Evolutionary conservation across 2,888 invertebrate genomes (phyloP), one percentile per base, ranked within the genome.

Genomic region (Uloborus plumipes): DNA sequence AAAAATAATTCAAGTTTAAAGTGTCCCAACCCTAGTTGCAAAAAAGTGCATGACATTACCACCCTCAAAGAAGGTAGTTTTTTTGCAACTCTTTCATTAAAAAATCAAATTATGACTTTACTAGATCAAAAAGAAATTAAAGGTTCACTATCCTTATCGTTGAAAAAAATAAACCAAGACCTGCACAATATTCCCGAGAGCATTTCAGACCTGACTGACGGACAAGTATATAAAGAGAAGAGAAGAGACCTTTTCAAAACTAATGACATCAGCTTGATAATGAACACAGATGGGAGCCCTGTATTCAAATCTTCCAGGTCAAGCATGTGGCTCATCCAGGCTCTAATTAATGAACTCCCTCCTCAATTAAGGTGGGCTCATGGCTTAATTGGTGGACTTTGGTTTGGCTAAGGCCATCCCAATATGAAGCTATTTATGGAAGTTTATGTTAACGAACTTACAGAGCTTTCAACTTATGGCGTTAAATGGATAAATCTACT

Each of bases 321-420:
- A 9, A 59, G 47, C n/a, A 58, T 71, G 47, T 55, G 70, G 58
- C 70, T 47, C 4, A 58, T 71, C 13, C 70, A 71, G 20, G 53
- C 47, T 16, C 58, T n/a, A n/a, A n/a, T n/a, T n/a, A n/a, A n/a
- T n/a, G n/a, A n/a, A n/a, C n/a, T n/a, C n/a, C n/a, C n/a, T 71
- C 59, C 59, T 39, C 16, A 26, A 15, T 39, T 71, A 22, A 53
- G 70, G 58, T 65, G 47, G 65, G 20, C 49, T 14, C 65, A 65
- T 39, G 18, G 47, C 7, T 47, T 65, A 16, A n/a, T 65, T 50
- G 51, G 53, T 18, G 69, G 51, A 50, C 18, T 50, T 16, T 59
- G 71, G 71, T 71, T 71, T 71, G 70, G 70, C 13, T n/a, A 71
- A 39, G 59, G 59, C 13, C 55, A 71, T 26, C 70, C 70, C 15